Percentiles rank a stretch among this genome's conserved stretches.
These are phyloP conservation scores for Yponomeuta cagnagella DNA, from an alignment of 2,888 invertebrate genomes.

Conservation along the genomic window DNA sequence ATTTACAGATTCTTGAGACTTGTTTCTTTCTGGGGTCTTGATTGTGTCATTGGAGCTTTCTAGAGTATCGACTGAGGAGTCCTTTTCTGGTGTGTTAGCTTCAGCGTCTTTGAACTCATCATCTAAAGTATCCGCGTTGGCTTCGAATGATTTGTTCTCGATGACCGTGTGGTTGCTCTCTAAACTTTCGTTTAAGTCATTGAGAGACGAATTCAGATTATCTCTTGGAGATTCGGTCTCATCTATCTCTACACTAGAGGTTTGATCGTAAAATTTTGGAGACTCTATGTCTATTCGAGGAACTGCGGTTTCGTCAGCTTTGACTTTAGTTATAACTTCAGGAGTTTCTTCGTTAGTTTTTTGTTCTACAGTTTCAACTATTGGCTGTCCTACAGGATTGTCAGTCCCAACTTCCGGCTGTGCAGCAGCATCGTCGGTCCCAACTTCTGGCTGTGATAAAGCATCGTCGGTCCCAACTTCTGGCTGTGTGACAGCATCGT, in stretches of 20 bases:
- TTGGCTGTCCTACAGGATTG: not conserved
- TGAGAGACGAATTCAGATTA: slow-evolving; percentile 37
- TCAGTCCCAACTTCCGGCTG: not conserved
- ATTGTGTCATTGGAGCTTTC: slow-evolving; percentile 37
- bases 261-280: not conserved
- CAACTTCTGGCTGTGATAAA: no score
- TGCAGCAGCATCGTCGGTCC: not conserved
- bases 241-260: not conserved
- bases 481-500: no score
- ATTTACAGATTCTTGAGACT: slow-evolving; percentile 45
- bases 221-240: slow-evolving; percentile 17
- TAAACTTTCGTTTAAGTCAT: slow-evolving; percentile 55
- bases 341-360: not conserved
- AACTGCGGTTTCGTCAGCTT: not conserved
- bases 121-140: slow-evolving; percentile 30
- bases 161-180: slow-evolving; percentile 58
- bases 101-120: slow-evolving; percentile 25
- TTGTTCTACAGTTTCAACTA: not conserved
- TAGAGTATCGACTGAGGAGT: slow-evolving; percentile 31
- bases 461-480: no score
- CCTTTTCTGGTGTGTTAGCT: slow-evolving; percentile 30
- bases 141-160: slow-evolving; percentile 51
- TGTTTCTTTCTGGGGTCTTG: slow-evolving; percentile 38
- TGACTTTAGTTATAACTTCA: not conserved
- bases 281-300: not conserved